A percentile compares a stretch with the other conserved stretches of the same genome.
Conservation (phyloP, 2,888 invertebrate genomes). For the Diloba caeruleocephala region DNA sequence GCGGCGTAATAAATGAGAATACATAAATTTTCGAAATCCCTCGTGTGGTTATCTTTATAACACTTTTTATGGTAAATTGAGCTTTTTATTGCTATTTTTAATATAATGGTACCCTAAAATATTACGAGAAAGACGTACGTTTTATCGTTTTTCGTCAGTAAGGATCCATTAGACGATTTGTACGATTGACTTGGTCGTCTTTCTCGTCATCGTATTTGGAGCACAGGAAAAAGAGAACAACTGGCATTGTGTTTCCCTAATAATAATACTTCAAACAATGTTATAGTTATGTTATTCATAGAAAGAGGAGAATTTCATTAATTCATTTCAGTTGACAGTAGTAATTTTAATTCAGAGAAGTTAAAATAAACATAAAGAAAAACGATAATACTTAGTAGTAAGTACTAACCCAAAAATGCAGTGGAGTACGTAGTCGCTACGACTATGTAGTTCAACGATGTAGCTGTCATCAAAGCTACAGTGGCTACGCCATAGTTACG, state of each 20-base stretch:
- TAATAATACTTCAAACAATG: neutral
- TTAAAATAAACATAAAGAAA: no score
- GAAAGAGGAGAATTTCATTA: no score
- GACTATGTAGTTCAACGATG: no score
- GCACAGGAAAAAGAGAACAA: neutral
- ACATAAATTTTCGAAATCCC: conserved; percentile 4
- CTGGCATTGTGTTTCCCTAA: neutral
- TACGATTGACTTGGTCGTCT: neutral
- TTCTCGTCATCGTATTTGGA: neutral
- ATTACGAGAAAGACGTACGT: neutral
- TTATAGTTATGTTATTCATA: no score
- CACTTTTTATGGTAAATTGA: conserved; percentile 2
- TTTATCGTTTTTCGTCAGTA: conserved; percentile 14
- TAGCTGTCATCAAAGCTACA: no score
- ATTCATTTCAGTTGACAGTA: no score
- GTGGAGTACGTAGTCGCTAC: no score
- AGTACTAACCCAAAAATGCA: no score
- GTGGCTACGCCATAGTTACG: no score
- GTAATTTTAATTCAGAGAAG: no score
- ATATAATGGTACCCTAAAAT: conserved; percentile 12
- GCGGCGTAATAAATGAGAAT: neutral
- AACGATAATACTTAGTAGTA: no score
- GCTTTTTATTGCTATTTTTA: conserved; percentile 22
- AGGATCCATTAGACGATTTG: conserved; percentile 11
- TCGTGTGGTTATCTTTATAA: conserved; percentile 13